Base-by-base conservation (phyloP, 35 echinoderm and acorn worm genomes). In the Ophiothrix spiculata region DNA sequence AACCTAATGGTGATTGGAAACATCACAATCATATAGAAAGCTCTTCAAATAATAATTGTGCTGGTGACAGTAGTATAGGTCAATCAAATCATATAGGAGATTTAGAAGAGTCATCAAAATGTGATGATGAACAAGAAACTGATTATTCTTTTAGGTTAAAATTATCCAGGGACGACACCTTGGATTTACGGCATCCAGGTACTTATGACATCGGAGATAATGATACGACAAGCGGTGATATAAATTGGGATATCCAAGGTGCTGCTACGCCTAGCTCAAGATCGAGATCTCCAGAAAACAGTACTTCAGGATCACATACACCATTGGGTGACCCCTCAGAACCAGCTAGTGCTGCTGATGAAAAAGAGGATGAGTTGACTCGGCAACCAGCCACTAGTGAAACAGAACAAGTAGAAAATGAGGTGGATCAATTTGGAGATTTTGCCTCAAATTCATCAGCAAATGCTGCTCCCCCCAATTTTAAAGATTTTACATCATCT, bases 11-110 rank as follows among this genome's bases (percentile, higher is more conserved):
- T n/a, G 3, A 15, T 69, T 69, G 60, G 60, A 69, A 69, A 4
- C 60, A 69, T 69, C 25, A 69, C 23, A 69, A 69, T 69, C 60
- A 69, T 69, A 69, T 69, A 69, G 60, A 69, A 69, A 69, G 60
- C 25, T 69, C 60, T 25, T 69, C 60, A 69, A 69, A 69, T n/a
- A 69, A 69, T 28, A 69, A 69, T 69, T 25, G 60, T n/a, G 25
- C 60, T 12, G 60, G 60, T 25, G 60, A 69, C 3, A 69, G n/a
- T n/a, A n/a, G 3, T 69, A n/a, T 15, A n/a, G 25, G 60, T 69
- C 60, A 69, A 25, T 12, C 60, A 69, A 69, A 69, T 28, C 23
- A 69, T 54, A 21, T 54, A 11, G 45, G 21, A 8, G 45, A 8
- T 28, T 69, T n/a, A 69, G 29, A 69, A 12, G 29, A 69, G 3